Evolutionary conservation across 2,113 vertebrate species (phyloP).

Genomic region (Cyrtonyx montezumae): DNA sequence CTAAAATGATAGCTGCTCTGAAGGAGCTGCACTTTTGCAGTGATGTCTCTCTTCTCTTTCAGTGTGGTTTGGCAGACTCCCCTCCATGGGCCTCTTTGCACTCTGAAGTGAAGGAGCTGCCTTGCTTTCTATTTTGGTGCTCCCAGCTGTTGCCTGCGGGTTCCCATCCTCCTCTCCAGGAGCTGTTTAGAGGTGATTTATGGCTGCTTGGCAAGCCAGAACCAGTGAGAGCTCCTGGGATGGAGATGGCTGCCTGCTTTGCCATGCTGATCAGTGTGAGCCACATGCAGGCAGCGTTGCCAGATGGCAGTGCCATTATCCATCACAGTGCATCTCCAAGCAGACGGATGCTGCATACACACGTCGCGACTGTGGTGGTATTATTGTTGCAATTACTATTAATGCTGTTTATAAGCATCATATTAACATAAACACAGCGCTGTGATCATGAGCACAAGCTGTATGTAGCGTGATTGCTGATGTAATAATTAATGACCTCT

Average conservation of each 20-base stretch:
- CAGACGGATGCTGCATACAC: conserved; percentile 43
- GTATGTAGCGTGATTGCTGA: background rate
- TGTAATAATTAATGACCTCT: background rate
- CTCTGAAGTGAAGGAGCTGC: fast-evolving
- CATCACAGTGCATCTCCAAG: background rate
- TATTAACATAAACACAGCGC: background rate
- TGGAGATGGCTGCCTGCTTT: background rate
- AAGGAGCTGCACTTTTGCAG: background rate
- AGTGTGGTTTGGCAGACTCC: background rate
- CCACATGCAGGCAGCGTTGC: background rate
- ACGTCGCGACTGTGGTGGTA: background rate
- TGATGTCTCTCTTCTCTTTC: background rate
- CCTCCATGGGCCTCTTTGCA: background rate
- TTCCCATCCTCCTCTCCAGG: background rate
- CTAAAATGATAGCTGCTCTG: background rate
- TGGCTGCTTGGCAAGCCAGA: background rate
- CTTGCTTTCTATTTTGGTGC: background rate
- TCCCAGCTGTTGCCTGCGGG: background rate
- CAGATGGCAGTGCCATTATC: conserved; percentile 17
- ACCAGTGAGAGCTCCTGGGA: background rate
- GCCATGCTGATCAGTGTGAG: background rate
- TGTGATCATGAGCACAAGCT: background rate
- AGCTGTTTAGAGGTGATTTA: background rate
- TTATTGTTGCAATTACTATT: conserved; percentile 39
- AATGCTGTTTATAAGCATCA: background rate